phyloP scores from a whole-genome alignment of 2,113 vertebrate genomes.

The Gobius niger region DNA sequence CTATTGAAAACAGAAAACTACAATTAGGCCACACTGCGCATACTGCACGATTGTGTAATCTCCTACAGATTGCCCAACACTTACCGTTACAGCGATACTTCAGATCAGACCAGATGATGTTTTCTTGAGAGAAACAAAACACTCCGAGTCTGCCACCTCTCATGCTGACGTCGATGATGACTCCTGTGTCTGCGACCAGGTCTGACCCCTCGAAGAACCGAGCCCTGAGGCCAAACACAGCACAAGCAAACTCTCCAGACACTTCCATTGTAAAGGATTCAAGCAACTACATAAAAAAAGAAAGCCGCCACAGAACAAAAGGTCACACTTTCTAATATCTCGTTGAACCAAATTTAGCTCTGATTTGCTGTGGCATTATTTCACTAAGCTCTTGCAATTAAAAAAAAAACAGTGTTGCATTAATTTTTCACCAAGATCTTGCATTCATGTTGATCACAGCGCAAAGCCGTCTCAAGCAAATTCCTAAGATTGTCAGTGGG shows the following conservation, averaged over 20 bases:
- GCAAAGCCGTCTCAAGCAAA: too few species aligned
- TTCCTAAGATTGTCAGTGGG: too few species aligned
- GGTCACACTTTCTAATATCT: too few species aligned
- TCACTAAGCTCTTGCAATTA: too few species aligned
- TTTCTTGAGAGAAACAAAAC: conserved; percentile 99
- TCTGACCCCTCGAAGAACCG: conserved; percentile 92
- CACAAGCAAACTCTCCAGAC: background rate
- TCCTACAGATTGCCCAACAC: background rate
- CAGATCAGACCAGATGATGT: conserved; percentile 99
- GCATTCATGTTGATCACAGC: too few species aligned
- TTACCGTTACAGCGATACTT: conserved; percentile 98
- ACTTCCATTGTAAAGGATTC: too few species aligned
- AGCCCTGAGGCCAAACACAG: conserved; percentile 70
- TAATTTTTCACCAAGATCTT: too few species aligned
- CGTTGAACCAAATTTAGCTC: too few species aligned
- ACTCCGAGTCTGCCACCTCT: conserved; percentile 96
- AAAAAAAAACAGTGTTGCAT: too few species aligned
- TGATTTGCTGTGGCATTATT: too few species aligned
- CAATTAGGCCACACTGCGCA: background rate
- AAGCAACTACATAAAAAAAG: too few species aligned
- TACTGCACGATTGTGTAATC: background rate
- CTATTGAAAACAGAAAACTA: conserved; percentile 70
- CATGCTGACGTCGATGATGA: conserved; percentile 95
- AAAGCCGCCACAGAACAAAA: too few species aligned
- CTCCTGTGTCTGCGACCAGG: conserved; percentile 91